Percentiles rank a stretch among this genome's conserved stretches.
Evolutionary conservation across 2,113 vertebrate species (phyloP).

Genomic region (Plotosus lineatus): DNA sequence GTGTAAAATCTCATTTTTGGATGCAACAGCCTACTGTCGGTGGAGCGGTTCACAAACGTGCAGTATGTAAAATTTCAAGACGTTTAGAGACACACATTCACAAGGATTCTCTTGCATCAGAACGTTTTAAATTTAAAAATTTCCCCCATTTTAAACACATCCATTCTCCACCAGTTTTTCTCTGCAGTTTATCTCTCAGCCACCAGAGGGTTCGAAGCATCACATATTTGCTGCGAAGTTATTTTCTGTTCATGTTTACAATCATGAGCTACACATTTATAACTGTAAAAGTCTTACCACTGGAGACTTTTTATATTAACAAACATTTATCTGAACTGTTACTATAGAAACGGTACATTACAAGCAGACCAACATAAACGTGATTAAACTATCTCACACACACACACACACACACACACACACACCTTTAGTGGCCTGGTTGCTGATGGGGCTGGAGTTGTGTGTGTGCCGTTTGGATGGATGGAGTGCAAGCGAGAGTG

Average conservation of each 20-base stretch:
- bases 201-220: not conserved
- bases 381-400: not conserved
- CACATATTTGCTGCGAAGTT: not conserved
- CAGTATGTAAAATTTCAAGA: no score
- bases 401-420: not conserved
- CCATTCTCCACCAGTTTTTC: no score
- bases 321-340: no score
- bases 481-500: constrained; percentile 81
- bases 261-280: not conserved
- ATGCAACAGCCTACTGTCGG: no score
- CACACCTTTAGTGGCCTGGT: constrained; percentile 88
- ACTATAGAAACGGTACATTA: not conserved
- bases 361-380: constrained; percentile 70
- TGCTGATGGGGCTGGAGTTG: constrained; percentile 86
- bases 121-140: no score
- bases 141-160: no score
- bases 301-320: not conserved
- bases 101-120: no score
- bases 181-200: not conserved
- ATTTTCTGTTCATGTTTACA: not conserved
- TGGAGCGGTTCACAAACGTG: no score
- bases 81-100: no score
- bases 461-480: constrained; percentile 83
- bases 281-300: not conserved
- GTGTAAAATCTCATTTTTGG: no score